A percentile compares a stretch with the other conserved stretches of the same genome.
Evolutionary conservation across 35 echinoderm and acorn worm genomes (phyloP).

Genomic region (Apostichopus californicus): DNA sequence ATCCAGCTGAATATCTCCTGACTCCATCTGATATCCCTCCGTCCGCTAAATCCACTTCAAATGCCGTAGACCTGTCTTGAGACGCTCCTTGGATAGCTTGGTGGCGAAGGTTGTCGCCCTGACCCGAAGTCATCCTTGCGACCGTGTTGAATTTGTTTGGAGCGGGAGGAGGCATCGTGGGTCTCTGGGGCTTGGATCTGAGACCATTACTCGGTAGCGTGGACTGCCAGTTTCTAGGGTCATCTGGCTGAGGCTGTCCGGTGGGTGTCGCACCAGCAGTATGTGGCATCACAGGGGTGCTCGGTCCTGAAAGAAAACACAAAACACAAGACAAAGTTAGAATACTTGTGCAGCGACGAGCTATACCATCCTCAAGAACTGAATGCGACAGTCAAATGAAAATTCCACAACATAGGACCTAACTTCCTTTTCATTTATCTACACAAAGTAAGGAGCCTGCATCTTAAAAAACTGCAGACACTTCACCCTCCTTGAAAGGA

Average conservation of each 20-base stretch:
- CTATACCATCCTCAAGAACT: too few relatives aligned
- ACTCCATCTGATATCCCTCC: not conserved
- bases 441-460: too few relatives aligned
- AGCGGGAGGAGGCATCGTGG: slow-evolving; percentile 30
- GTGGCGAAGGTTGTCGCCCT: not conserved
- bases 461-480: too few relatives aligned
- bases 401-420: too few relatives aligned
- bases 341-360: not conserved
- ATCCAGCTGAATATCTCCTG: slow-evolving; percentile 65
- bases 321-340: not conserved
- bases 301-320: not conserved
- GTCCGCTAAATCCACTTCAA: slow-evolving; percentile 34
- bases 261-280: not conserved
- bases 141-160: slow-evolving; percentile 64
- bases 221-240: slow-evolving; percentile 5
- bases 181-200: slow-evolving; percentile 37
- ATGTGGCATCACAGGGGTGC: not conserved
- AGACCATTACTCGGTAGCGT: slow-evolving; percentile 9
- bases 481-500: too few relatives aligned
- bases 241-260: not conserved
- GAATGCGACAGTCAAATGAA: too few relatives aligned
- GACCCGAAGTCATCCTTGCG: slow-evolving; percentile 61
- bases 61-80: slow-evolving; percentile 15
- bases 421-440: too few relatives aligned
- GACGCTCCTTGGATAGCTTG: not conserved